phyloP scores from a whole-genome alignment of 2,888 invertebrate genomes.

The Allygus modestus region DNA sequence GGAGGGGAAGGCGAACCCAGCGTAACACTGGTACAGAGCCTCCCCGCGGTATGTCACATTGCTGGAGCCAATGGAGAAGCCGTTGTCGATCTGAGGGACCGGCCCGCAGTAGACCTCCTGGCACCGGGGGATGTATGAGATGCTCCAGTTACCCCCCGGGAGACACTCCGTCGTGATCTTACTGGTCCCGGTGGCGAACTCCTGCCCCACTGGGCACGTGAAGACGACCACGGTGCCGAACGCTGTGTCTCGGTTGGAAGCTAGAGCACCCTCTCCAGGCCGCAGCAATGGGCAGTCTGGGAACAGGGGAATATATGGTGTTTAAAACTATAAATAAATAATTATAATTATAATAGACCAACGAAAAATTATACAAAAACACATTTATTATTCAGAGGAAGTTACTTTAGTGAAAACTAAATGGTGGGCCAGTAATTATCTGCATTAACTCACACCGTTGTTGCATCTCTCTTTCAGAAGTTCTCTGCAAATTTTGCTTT shows the following conservation, averaged over 20 bases:
- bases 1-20: conserved; percentile 95
- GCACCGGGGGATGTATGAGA: conserved; percentile 93
- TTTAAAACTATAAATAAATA: no score
- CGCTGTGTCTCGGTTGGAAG: conserved; percentile 93
- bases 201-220: conserved; percentile 95
- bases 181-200: conserved; percentile 93
- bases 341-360: conserved; percentile 37
- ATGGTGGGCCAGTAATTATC: no score
- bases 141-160: conserved; percentile 95
- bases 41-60: conserved; percentile 96
- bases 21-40: conserved; percentile 97
- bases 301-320: conserved; percentile 70
- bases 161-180: conserved; percentile 91
- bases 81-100: conserved; percentile 98
- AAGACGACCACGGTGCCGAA: conserved; percentile 94
- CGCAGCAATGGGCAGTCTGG: conserved; percentile 91
- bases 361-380: conserved; percentile 42
- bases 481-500: no score
- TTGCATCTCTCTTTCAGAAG: no score
- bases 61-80: conserved; percentile 96
- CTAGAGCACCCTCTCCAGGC: conserved; percentile 92
- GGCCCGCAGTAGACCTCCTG: conserved; percentile 98
- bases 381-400: no score
- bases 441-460: no score
- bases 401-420: no score